Conservation (phyloP, 2,113 vertebrate genomes). For the Lophura nycthemera region DNA sequence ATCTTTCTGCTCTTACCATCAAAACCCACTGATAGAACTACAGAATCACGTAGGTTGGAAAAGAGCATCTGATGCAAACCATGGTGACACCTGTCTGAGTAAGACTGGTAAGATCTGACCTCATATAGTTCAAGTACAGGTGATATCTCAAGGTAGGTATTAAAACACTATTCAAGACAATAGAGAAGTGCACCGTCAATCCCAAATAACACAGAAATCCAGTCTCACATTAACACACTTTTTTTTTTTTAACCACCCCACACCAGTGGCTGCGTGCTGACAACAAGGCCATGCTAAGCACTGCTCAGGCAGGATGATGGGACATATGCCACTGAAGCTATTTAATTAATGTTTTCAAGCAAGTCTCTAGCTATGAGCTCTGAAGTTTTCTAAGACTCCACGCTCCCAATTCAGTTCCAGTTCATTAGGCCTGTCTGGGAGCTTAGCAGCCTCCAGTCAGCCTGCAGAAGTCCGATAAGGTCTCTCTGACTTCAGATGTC, state of each 20-base stretch:
- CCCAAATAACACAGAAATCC: not conserved
- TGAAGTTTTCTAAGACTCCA: not conserved
- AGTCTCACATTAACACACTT: not conserved
- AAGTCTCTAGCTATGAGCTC: not conserved
- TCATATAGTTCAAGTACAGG: not conserved
- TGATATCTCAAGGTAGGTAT: not conserved
- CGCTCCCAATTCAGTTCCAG: not conserved
- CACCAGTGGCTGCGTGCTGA: not conserved
- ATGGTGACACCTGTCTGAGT: not conserved
- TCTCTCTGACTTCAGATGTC: not conserved
- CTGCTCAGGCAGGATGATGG: not conserved
- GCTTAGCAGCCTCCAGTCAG: not conserved
- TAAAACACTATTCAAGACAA: not conserved
- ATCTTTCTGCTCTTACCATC: not conserved
- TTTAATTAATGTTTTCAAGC: slow-evolving; percentile 51
- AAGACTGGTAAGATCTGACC: not conserved
- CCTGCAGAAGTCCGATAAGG: slow-evolving; percentile 34
- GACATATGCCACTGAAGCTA: not conserved
- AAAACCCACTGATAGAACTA: not conserved
- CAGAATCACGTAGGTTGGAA: not conserved
- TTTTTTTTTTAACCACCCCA: not conserved
- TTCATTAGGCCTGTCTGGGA: slow-evolving; percentile 39
- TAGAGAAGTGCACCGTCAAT: not conserved
- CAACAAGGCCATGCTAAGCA: not conserved
- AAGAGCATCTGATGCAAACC: not conserved